A percentile compares a stretch with the other conserved stretches of the same genome.
Conservation (phyloP, 1,140 invertebrate species). For the Agraylea sexmaculata region DNA sequence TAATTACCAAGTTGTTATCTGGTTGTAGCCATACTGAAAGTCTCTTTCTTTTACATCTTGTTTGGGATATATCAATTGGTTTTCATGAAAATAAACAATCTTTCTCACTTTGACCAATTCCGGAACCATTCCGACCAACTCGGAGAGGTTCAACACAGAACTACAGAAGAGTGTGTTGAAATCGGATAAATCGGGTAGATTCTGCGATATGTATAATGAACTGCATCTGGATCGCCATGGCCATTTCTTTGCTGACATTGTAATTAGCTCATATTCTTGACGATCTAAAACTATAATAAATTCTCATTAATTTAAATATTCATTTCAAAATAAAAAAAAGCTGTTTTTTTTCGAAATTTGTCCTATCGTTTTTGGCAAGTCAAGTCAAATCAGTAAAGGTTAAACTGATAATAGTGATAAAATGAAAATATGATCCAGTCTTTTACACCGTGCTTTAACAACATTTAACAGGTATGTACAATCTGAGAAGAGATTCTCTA, state of each 20-base stretch:
- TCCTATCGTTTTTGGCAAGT: too few species aligned
- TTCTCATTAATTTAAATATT: conserved; percentile 3
- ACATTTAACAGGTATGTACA: too few species aligned
- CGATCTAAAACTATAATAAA: conserved; percentile 24
- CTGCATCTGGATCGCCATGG: conserved; percentile 63
- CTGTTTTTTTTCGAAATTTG: too few species aligned
- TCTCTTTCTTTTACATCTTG: conserved; percentile 54
- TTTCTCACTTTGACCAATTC: conserved; percentile 49
- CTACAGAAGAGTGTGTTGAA: conserved; percentile 53
- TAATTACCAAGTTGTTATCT: conserved; percentile 55
- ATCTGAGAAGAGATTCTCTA: too few species aligned
- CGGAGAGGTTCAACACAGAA: conserved; percentile 60
- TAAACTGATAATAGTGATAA: too few species aligned
- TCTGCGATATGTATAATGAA: conserved; percentile 49
- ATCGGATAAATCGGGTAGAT: conserved; percentile 42
- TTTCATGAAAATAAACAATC: conserved; percentile 71
- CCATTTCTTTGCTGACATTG: conserved; percentile 63
- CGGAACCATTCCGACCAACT: conserved; percentile 53
- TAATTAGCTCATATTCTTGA: conserved; percentile 36
- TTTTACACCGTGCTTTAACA: too few species aligned
- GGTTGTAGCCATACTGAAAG: conserved; percentile 69
- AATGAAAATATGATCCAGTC: too few species aligned
- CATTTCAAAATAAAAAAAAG: conserved; percentile 1
- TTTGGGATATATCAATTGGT: conserved; percentile 64
- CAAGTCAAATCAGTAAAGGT: too few species aligned